Base-by-base conservation (phyloP, 2,797 vertebrate genomes). In the Sphaeramia orbicularis region DNA sequence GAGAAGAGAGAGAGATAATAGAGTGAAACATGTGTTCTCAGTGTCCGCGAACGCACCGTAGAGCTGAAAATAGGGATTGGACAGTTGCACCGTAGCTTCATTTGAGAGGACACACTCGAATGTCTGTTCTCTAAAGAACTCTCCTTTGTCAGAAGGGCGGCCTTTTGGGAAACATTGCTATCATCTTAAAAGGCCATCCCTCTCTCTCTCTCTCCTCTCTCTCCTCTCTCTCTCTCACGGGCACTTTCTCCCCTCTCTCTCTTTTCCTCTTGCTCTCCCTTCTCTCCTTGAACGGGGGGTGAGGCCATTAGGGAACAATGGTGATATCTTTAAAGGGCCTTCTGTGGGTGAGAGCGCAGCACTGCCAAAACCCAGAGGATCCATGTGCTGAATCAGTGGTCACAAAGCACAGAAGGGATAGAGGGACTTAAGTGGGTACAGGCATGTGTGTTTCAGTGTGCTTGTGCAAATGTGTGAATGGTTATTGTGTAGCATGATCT, bases 71-170 rank as follows among this genome's bases (percentile, higher is more conserved):
- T 82, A 81, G 69, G 74, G 76, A 77, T 44, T 36, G 73, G 79
- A 80, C 67, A 73, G 84, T 80, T 64, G 65, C 76, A 67, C 48
- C 47, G 53, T 49, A 70, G 90, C 85, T 88, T 86, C 85, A 90
- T 90, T 91, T 85, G 79, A 80, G 69, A 84, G 67, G 74, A 86
- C 86, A 86, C 81, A 84, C 76, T 88, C 13, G 50, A 55, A 88
- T 89, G 86, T 91, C 76, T 91, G 88, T 84, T 88, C 86, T 85
- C 77, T 59, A 76, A 89, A 85, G 88, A 83, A 86, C 80, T 80
- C 76, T 81, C 59, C 86, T 87, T 84, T 76, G 78, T 79, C 72
- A 59, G 70, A 87, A 63, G 65, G 44, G 9, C 74, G 64, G 76
- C 61, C 85, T 80, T 84, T 70, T 76, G 87, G 88, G 87, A 88